Evolutionary conservation across 1,140 invertebrate species (phyloP).

Genomic region (Orius insidiosus): DNA sequence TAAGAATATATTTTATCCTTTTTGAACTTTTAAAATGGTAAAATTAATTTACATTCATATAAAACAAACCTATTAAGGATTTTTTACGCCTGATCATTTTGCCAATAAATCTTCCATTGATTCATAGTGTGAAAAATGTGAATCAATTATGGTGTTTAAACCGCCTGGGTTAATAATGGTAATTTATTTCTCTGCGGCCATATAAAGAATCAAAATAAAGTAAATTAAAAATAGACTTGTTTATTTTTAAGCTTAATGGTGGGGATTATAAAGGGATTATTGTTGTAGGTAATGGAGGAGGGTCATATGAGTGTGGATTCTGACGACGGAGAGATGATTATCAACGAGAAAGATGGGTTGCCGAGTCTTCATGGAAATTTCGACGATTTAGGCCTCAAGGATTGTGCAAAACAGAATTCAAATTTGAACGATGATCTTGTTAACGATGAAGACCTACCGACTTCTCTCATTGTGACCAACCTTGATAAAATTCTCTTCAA

Average conservation of each 20-base stretch:
- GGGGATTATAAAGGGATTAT: no score
- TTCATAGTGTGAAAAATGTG: no score
- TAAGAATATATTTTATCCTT: no score
- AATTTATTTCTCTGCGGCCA: no score
- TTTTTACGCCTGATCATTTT: neutral
- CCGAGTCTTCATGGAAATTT: constrained; percentile 60
- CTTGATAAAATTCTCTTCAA: constrained; percentile 62
- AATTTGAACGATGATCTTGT: constrained; percentile 39
- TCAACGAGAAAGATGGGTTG: constrained; percentile 65
- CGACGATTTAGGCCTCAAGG: constrained; percentile 27
- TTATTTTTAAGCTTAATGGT: no score
- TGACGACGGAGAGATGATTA: constrained; percentile 32
- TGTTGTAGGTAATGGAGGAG: constrained; percentile 16
- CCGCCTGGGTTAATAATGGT: no score
- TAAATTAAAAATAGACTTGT: no score
- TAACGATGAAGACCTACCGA: constrained; percentile 63
- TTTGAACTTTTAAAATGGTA: neutral
- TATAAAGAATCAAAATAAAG: no score
- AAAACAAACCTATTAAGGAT: no score
- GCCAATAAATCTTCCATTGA: no score
- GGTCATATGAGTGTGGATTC: constrained; percentile 20
- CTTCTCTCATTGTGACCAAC: constrained; percentile 78
- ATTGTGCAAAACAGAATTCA: constrained; percentile 28
- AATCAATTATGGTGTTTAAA: no score
- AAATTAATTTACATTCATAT: neutral